Percentiles rank a stretch among this genome's conserved stretches.
phyloP scores from a whole-genome alignment of 2,888 invertebrate species.

The Tetragonisca angustula region DNA sequence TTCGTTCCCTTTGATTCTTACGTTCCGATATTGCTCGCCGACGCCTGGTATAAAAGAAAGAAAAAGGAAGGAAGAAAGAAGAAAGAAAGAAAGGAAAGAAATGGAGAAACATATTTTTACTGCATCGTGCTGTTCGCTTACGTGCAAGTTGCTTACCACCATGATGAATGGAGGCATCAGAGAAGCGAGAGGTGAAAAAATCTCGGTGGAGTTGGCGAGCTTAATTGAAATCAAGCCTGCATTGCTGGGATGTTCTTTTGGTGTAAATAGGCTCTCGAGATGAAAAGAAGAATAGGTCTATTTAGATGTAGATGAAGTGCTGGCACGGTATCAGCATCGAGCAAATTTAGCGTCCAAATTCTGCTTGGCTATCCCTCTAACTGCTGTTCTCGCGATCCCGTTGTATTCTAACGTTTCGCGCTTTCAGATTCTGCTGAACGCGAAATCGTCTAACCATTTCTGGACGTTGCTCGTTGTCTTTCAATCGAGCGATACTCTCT shows the following conservation, averaged over 20 bases:
- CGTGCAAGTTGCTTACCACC: constrained; percentile 31
- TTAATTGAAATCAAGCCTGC: constrained; percentile 75
- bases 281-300: constrained; percentile 37
- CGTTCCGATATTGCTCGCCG: background rate
- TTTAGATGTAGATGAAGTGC: constrained; percentile 34
- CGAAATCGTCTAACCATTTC: background rate
- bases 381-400: background rate
- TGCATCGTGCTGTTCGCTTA: constrained; percentile 18
- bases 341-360: constrained; percentile 17
- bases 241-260: constrained; percentile 56
- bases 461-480: no score
- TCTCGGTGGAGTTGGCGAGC: constrained; percentile 50
- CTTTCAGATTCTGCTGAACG: background rate
- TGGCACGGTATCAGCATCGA: constrained; percentile 9
- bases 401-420: background rate
- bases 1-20: constrained; percentile 6
- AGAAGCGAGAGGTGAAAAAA: constrained; percentile 34
- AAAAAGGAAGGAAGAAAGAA: no score
- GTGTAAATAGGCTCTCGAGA: constrained; percentile 35
- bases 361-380: background rate
- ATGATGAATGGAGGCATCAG: constrained; percentile 67
- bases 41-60: background rate
- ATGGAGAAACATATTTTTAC: constrained; percentile 27
- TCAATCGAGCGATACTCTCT: no score
- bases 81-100: background rate